Evolutionary conservation across 2,113 vertebrate species (phyloP).

Genomic region (Protobothrops mucrosquamatus): DNA sequence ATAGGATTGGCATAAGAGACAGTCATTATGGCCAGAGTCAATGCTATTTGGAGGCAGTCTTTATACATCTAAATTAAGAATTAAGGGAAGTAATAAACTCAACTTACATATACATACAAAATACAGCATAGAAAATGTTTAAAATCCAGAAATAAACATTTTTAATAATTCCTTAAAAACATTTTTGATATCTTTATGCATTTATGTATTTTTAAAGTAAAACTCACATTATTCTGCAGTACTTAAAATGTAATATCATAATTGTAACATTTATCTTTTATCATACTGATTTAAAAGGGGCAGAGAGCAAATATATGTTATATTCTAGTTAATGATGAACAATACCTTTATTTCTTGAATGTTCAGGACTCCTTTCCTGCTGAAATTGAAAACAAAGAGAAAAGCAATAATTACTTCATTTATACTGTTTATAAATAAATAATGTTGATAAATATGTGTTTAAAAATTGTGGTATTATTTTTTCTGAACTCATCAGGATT

Average conservation of each 20-base stretch:
- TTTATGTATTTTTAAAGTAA: constrained; percentile 2
- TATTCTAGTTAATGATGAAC: neutral
- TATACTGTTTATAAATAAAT: neutral
- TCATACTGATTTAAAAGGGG: constrained; percentile 14
- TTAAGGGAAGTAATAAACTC: neutral
- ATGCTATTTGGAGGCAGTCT: neutral
- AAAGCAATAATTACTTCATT: constrained; percentile 8
- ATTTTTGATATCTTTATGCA: neutral
- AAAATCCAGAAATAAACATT: neutral
- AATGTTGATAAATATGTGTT: neutral
- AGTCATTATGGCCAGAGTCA: neutral
- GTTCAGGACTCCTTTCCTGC: constrained; percentile 75
- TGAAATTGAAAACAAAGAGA: constrained; percentile 71
- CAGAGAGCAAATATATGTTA: neutral
- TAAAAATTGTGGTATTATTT: neutral
- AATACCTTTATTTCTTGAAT: constrained; percentile 72
- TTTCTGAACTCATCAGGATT: neutral
- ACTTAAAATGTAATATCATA: neutral
- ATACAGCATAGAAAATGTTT: neutral
- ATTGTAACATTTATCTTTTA: neutral
- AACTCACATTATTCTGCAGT: neutral
- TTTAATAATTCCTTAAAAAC: constrained; percentile 5
- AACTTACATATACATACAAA: neutral
- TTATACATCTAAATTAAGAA: neutral
- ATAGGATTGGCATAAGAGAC: neutral